phyloP scores from a whole-genome alignment of 2,113 vertebrate genomes.

The Tachuris rubrigastra region DNA sequence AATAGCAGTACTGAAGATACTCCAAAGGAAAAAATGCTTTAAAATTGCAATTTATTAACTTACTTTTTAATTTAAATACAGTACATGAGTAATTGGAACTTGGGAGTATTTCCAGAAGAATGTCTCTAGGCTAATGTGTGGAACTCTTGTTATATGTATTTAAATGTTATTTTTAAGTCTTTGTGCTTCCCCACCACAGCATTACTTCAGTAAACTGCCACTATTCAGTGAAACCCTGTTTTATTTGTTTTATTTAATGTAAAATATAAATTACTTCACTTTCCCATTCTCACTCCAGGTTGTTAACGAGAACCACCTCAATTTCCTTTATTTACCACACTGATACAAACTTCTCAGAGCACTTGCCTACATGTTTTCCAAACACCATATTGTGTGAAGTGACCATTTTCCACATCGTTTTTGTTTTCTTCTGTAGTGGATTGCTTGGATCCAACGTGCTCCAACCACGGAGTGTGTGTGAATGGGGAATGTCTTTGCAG shows the following conservation, averaged over 20 bases:
- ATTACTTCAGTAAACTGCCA: not conserved
- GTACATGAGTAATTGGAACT: not conserved
- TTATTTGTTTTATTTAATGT: not conserved
- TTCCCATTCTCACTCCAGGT: not conserved
- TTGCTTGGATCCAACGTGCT: conserved; percentile 94
- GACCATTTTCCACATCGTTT: not conserved
- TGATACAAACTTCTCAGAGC: not conserved
- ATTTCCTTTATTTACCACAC: not conserved
- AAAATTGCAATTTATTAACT: not conserved
- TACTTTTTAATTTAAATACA: not conserved
- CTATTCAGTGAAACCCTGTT: not conserved
- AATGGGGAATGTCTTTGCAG: conserved; percentile 96
- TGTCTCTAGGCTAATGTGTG: not conserved
- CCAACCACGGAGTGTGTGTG: conserved; percentile 94
- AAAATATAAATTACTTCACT: not conserved
- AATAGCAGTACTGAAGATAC: not conserved
- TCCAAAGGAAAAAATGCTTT: not conserved
- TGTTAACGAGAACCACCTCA: not conserved
- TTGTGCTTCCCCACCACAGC: not conserved
- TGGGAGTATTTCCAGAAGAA: not conserved
- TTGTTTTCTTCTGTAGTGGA: conserved; percentile 78
- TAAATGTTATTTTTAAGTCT: not conserved
- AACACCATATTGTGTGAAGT: not conserved
- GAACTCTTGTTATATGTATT: not conserved
- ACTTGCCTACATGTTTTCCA: not conserved